Evolutionary conservation across 2,113 vertebrate species (phyloP).

Genomic region (Apistogramma diplotaenia): DNA sequence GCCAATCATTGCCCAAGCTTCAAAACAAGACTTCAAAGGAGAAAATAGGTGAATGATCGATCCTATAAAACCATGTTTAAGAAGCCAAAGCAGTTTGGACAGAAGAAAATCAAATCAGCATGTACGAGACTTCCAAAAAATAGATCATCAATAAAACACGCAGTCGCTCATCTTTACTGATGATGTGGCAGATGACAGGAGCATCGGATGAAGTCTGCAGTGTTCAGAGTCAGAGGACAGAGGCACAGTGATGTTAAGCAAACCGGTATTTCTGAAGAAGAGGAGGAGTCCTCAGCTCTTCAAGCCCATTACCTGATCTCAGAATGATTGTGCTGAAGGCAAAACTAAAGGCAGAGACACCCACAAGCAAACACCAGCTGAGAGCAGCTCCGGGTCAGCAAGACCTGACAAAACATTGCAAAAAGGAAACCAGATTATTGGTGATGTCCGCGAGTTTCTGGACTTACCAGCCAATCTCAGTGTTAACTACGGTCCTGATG

Average conservation of each 20-base stretch:
- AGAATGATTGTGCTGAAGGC: background rate
- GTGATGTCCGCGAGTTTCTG: background rate
- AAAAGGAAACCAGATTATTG: no score
- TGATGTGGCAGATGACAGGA: no score
- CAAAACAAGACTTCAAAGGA: fast-evolving
- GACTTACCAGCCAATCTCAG: background rate
- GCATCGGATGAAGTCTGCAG: no score
- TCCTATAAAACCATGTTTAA: no score
- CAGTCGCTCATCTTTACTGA: no score
- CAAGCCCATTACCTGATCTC: background rate
- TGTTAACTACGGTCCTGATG: background rate
- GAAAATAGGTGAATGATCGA: no score
- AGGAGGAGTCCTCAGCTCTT: background rate
- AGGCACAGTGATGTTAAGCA: background rate
- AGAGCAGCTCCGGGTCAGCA: background rate
- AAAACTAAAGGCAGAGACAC: background rate
- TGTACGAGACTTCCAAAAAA: no score
- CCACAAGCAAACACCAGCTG: background rate
- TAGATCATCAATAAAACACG: no score
- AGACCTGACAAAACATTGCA: no score
- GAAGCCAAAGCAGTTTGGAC: no score
- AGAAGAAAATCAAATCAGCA: no score
- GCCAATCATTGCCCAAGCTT: background rate
- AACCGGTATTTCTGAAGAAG: background rate
- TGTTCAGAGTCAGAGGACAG: background rate